Conservation (phyloP, 1,140 invertebrate species). For the Limonius californicus region DNA sequence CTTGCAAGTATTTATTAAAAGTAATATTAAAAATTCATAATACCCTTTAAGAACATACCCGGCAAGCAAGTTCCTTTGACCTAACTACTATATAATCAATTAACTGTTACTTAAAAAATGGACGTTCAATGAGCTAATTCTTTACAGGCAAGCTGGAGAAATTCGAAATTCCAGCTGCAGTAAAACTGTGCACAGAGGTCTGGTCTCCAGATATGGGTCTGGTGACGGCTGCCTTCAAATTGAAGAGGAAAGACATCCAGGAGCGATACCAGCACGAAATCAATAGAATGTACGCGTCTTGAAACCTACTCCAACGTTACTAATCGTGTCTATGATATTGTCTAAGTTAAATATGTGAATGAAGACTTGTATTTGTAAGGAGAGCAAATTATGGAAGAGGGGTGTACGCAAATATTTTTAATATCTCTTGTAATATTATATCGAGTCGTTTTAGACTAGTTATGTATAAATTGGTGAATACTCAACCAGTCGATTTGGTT, state of each 20-base stretch:
- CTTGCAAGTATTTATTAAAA: no score
- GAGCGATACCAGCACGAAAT: conserved; percentile 88
- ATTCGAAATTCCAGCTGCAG: conserved; percentile 89
- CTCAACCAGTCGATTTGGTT: neutral
- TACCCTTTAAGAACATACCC: no score
- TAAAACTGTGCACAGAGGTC: conserved; percentile 82
- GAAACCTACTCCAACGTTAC: conserved; percentile 49
- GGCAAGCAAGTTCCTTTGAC: no score
- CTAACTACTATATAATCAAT: no score
- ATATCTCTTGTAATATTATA: neutral
- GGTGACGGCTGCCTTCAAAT: conserved; percentile 96
- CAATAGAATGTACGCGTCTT: conserved; percentile 88
- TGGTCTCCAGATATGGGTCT: conserved; percentile 96
- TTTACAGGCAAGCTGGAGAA: conserved; percentile 75
- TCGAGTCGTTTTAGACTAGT: neutral
- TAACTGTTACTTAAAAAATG: no score
- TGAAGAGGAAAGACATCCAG: conserved; percentile 94
- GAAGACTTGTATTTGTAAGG: conserved; percentile 10
- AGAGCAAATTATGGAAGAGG: neutral
- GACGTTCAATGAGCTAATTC: no score
- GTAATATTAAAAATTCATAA: no score
- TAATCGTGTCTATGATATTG: neutral
- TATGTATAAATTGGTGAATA: neutral
- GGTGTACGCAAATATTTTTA: conserved; percentile 1
- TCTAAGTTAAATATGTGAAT: neutral